These are phyloP conservation scores for Cariama cristata DNA, from an alignment of 2,113 vertebrate genomes.

Conservation along the genomic window DNA sequence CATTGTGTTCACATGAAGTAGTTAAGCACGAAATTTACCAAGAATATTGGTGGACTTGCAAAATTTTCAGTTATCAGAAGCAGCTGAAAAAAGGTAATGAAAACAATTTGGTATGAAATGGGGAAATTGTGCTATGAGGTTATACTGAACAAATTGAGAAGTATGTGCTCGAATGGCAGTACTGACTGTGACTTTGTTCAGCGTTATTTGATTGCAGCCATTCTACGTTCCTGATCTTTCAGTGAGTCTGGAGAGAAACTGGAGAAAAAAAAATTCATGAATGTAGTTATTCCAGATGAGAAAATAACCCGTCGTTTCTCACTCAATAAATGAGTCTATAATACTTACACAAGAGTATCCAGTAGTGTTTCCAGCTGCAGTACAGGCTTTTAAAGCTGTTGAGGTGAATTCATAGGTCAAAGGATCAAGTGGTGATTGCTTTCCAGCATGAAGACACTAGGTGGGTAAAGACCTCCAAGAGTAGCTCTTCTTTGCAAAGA, in stretches of 20 bases:
- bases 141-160: neutral
- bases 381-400: neutral
- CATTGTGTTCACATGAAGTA: neutral
- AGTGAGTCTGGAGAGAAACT: neutral
- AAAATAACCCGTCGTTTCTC: neutral
- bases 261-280: neutral
- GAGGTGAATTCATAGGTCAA: constrained; percentile 1
- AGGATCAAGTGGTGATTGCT: neutral
- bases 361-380: neutral
- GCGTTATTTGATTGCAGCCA: neutral
- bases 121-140: neutral
- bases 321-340: neutral
- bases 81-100: neutral
- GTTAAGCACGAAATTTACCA: neutral
- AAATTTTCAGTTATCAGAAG: neutral
- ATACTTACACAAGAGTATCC: neutral
- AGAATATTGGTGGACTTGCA: neutral
- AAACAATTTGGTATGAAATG: neutral
- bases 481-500: neutral
- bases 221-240: neutral
- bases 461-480: neutral
- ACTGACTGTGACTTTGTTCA: neutral
- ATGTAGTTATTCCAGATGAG: neutral
- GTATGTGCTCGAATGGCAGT: fast-evolving
- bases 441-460: neutral